Evolutionary conservation across 2,113 vertebrate species (phyloP).

Genomic region (Todiramphus saurophagus): DNA sequence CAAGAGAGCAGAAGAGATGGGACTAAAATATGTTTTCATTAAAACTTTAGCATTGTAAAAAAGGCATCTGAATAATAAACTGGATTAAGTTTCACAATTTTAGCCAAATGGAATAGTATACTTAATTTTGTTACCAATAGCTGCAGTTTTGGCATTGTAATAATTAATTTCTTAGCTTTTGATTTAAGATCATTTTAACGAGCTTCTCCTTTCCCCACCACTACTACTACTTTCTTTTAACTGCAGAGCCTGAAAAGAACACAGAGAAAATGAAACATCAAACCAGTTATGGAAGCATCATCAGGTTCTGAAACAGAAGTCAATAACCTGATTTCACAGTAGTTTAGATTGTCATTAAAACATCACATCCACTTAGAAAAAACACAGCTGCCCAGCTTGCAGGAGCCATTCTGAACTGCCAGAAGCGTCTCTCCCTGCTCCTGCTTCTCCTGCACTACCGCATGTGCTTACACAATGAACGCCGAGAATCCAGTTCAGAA

Average conservation of each 20-base stretch:
- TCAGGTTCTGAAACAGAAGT: background rate
- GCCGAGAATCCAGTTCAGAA: background rate
- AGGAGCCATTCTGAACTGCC: background rate
- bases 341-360: background rate
- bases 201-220: background rate
- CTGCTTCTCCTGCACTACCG: background rate
- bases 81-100: background rate
- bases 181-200: background rate
- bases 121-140: background rate
- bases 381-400: background rate
- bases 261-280: background rate
- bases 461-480: rapidly evolving
- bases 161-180: background rate
- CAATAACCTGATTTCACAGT: background rate
- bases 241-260: background rate
- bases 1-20: background rate
- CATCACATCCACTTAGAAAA: background rate
- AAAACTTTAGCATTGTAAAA: background rate
- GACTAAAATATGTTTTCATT: background rate
- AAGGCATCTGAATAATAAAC: background rate
- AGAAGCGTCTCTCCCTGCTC: background rate
- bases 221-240: background rate
- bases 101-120: background rate
- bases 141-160: background rate
- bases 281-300: background rate